Base-by-base conservation (phyloP, 2,113 vertebrate genomes). In the Perca schrenkii region DNA sequence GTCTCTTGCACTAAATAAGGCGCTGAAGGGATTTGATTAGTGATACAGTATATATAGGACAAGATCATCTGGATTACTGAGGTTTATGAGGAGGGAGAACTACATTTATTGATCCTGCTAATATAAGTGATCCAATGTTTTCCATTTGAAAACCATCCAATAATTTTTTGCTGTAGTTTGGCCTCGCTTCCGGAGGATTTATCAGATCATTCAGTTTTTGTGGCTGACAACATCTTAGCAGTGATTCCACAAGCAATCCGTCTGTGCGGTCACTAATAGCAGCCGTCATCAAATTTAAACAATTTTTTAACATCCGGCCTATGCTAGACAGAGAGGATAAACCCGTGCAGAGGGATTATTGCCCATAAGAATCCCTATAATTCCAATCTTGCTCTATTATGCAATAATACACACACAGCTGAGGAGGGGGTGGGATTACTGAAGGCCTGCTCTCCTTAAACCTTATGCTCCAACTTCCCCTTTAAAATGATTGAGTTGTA, bases 11-110 rank as follows among this genome's bases (percentile, higher is more conserved):
- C 80, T 74, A 81, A 85, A 89, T 95, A 93, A 94, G 91, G 83
- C 53, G 93, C 94, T 95, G 91, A 95, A 89, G 77, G 91, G 94
- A 94, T 95, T 90, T 91, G 88, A 90, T 91, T 89, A 92, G 75
- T 82, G 83, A 89, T 94, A 93, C 88, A 91, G 85, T 88, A 91
- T 89, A 91, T 89, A 89, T 86, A 86, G 88, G 90, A 87, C 89
- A 86, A 92, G 90, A 91, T 93, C 88, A 92, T 92, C 85, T 89
- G 92, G 88, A 94, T 94, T 92, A 92, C 75, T 84, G 46, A 34
- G 31, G 31, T 58, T 61, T 6, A 63, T 3, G 6, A 76, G 43
- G 40, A 76, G 40, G 12, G 36, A 58, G 13, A 74, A 69, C 47
- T 25, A 3, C 22, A 71, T 52, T 46, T 36, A 87, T 63, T 54